Percentiles rank a stretch among this genome's conserved stretches.
Conservation (phyloP, 2,797 vertebrate species). For the Helostoma temminkii region DNA sequence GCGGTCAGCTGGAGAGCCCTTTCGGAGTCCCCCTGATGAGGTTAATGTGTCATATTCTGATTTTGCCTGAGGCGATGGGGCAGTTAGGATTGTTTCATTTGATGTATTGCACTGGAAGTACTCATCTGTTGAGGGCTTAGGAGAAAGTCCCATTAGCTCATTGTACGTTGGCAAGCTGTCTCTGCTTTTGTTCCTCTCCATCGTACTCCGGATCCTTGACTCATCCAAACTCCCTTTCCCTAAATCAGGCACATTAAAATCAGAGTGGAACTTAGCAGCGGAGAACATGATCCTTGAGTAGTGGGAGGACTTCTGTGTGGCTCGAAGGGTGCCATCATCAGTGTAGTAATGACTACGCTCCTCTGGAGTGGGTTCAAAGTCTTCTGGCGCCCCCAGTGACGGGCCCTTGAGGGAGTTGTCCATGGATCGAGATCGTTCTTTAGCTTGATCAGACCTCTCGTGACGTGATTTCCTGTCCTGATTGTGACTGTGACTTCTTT, state of each 20-base stretch:
- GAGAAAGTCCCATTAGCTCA: conserved; percentile 93
- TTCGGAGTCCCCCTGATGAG: conserved; percentile 93
- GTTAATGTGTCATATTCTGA: conserved; percentile 95
- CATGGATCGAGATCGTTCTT: conserved; percentile 98
- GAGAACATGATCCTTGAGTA: conserved; percentile 95
- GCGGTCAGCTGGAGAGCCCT: conserved; percentile 92
- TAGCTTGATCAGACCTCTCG: conserved; percentile 95
- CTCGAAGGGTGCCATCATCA: conserved; percentile 94
- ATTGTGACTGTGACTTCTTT: conserved; percentile 99
- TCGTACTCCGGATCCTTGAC: conserved; percentile 89
- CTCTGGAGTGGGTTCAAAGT: conserved; percentile 91
- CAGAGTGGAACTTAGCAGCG: conserved; percentile 92
- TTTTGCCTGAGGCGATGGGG: conserved; percentile 95
- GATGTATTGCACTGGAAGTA: conserved; percentile 99
- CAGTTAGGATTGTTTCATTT: conserved; percentile 97
- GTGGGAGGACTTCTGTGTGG: conserved; percentile 89
- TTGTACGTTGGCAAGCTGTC: conserved; percentile 92
- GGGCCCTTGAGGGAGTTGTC: conserved; percentile 97
- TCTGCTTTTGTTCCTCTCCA: conserved; percentile 93
- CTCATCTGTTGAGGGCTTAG: conserved; percentile 93
- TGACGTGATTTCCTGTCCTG: conserved; percentile 98
- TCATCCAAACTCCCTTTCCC: conserved; percentile 90
- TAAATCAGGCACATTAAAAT: conserved; percentile 95
- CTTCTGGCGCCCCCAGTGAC: conserved; percentile 90
- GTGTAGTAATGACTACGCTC: conserved; percentile 95